Percentiles rank a stretch among this genome's conserved stretches.
Evolutionary conservation across 1,140 invertebrate genomes (phyloP).

Genomic region (Helicorthomorpha holstii): DNA sequence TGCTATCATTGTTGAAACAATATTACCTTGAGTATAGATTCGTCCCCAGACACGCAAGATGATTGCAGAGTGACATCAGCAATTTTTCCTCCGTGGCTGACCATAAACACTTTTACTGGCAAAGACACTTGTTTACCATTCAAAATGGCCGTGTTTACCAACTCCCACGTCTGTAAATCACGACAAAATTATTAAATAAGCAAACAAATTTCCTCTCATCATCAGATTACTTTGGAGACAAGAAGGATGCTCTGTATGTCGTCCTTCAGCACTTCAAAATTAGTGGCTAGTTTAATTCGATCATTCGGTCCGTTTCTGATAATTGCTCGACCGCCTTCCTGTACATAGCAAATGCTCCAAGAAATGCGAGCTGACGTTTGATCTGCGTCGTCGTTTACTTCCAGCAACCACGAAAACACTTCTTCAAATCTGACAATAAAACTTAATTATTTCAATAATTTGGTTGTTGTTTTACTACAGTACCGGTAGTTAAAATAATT

Average conservation of each 20-base stretch:
- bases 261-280: constrained; percentile 81
- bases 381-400: constrained; percentile 57
- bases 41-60: constrained; percentile 84
- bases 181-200: no score
- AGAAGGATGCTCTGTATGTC: constrained; percentile 84
- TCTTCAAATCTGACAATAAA: constrained; percentile 41
- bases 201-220: no score
- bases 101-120: constrained; percentile 87
- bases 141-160: constrained; percentile 88
- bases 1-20: constrained; percentile 10
- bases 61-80: constrained; percentile 90
- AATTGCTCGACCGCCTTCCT: constrained; percentile 33
- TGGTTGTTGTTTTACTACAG: no score
- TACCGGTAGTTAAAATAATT: no score
- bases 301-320: constrained; percentile 36
- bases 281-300: constrained; percentile 52
- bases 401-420: constrained; percentile 74
- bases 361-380: constrained; percentile 61
- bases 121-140: constrained; percentile 84
- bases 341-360: constrained; percentile 54
- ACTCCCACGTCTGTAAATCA: constrained; percentile 68
- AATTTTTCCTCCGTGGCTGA: constrained; percentile 79
- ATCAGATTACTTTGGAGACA: constrained; percentile 69
- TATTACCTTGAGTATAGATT: constrained; percentile 92
- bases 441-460: background rate